Percentiles rank a stretch among this genome's conserved stretches.
phyloP scores from a whole-genome alignment of 2,888 invertebrate genomes.

The Litoditis marina region DNA sequence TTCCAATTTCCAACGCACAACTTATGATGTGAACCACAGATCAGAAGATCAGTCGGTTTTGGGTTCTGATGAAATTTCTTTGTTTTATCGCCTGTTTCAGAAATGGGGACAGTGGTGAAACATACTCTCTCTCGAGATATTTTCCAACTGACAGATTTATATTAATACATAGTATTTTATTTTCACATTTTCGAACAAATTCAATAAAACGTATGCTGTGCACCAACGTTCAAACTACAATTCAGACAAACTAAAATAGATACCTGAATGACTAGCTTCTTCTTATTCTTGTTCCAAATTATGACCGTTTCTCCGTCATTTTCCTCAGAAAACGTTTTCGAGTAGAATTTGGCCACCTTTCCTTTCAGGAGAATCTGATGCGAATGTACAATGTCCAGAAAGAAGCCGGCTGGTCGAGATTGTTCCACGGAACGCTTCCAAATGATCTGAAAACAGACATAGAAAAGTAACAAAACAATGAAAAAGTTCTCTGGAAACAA shows the following conservation, averaged over 20 bases:
- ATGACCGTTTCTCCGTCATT: constrained; percentile 8
- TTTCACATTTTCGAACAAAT: too few species aligned
- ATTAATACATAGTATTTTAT: too few species aligned
- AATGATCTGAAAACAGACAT: constrained; percentile 4
- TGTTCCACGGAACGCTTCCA: constrained; percentile 3
- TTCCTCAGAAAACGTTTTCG: constrained; percentile 8
- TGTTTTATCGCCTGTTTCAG: too few species aligned
- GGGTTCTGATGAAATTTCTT: too few species aligned
- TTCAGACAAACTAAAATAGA: background rate
- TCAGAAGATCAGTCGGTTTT: too few species aligned
- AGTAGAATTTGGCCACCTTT: background rate
- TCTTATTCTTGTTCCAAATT: background rate
- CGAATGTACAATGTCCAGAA: background rate
- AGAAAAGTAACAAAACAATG: too few species aligned
- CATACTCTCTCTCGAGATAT: too few species aligned
- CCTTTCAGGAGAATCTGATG: background rate
- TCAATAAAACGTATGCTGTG: too few species aligned
- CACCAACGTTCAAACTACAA: background rate
- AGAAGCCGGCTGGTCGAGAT: constrained; percentile 10
- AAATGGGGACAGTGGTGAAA: too few species aligned
- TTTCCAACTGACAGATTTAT: too few species aligned
- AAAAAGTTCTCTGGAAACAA: constrained; percentile 5
- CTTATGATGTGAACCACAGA: too few species aligned
- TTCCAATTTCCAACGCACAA: too few species aligned
- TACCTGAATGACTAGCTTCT: constrained; percentile 8